Evolutionary conservation across 2,888 invertebrate genomes (phyloP), one percentile per base, ranked within the genome.

Genomic region (Amphiduros pacificus): DNA sequence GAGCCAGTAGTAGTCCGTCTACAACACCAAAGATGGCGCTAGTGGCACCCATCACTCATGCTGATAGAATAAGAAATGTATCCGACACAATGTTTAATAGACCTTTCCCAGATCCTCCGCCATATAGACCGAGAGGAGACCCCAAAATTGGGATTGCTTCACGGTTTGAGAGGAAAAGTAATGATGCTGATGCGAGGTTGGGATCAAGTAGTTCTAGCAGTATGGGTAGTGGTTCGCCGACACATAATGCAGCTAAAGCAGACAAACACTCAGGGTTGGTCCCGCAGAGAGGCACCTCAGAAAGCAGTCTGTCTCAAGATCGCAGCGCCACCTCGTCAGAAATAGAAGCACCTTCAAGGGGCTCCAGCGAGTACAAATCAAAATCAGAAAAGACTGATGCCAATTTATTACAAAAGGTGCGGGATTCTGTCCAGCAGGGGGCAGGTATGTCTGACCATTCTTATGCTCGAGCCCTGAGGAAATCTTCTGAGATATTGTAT

Each of bases 91-190:
- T n/a, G n/a, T n/a, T n/a, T n/a, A 29, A 53, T 22, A 41, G 40
- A 32, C 50, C 55, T 24, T 78, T 74, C 57, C 64, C 74, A 50
- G 77, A 78, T 61, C 78, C 79, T 2, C 77, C 76, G 62, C 65
- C 78, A 56, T 64, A 75, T 27, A 71, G 74, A 1, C 69, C 24
- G 26, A 22, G 9, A 20, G 28, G 73, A 11, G 77, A 78, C 55
- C 64, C 77, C 5, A 77, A 76, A 63, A 71, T 79, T 5, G 79
- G 79, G 14, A 74, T 78, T 27, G 79, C 79, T 1, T 77, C 76
- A 11, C 67, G 79, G n/a, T 76, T 78, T 67, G 77, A 78, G 62
- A 61, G 77, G 28, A 63, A 36, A 29, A 70, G 64, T 24, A n/a
- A n/a, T n/a, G n/a, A n/a, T n/a, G n/a, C n/a, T n/a, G n/a, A n/a